Conservation (phyloP, 2,888 invertebrate species). For the Himalopsyche anomala region DNA sequence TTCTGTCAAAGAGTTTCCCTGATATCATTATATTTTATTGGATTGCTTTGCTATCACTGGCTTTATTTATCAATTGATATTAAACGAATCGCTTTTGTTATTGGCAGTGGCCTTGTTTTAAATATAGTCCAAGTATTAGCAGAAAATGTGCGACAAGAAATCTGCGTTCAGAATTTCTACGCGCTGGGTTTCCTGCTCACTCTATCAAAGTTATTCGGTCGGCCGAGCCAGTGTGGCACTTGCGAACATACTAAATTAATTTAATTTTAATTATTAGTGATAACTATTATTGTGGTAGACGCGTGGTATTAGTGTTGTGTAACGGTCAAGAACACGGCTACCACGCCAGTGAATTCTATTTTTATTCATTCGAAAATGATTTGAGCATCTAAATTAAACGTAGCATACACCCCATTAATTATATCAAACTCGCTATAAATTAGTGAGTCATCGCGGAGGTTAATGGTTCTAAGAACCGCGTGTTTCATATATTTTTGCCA, state of each 20-base stretch:
- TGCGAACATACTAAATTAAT: not conserved
- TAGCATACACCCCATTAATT: too few species aligned
- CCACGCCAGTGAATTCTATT: too few species aligned
- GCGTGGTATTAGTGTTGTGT: not conserved
- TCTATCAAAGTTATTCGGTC: not conserved
- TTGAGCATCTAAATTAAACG: too few species aligned
- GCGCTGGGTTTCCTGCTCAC: not conserved
- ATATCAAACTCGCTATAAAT: too few species aligned
- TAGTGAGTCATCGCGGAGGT: too few species aligned
- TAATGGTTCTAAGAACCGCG: too few species aligned
- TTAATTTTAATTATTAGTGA: not conserved
- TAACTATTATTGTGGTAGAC: not conserved
- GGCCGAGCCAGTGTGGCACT: not conserved
- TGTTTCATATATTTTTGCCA: too few species aligned
- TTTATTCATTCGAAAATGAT: too few species aligned
- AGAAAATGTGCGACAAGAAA: slow-evolving; percentile 33
- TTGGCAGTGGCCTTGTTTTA: slow-evolving; percentile 54
- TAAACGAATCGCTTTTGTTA: slow-evolving; percentile 45
- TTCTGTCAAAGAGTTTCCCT: too few species aligned
- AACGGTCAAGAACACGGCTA: not conserved
- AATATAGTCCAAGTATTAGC: slow-evolving; percentile 44
- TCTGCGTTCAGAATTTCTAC: slow-evolving; percentile 30
- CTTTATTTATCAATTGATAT: slow-evolving; percentile 48
- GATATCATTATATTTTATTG: not conserved
- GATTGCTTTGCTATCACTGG: not conserved